Conservation (phyloP, 2,797 vertebrate species). For the Argentina silus region DNA sequence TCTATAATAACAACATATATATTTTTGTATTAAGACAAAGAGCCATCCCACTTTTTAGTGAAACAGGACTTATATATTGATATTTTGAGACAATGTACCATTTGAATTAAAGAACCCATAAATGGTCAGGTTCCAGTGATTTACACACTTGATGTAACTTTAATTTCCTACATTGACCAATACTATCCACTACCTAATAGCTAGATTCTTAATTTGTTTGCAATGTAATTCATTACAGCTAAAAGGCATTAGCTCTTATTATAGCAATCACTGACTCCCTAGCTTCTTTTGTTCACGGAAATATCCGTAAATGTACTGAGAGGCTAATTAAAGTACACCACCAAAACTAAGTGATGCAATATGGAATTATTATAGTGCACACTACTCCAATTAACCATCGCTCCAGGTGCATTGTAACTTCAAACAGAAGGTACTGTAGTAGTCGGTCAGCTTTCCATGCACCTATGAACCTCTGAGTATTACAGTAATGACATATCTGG, state of each 20-base stretch:
- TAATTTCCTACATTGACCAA: too few species aligned
- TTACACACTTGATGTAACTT: too few species aligned
- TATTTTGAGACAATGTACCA: neutral
- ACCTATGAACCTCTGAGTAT: slow-evolving; percentile 44
- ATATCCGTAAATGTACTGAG: neutral
- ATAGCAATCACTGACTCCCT: neutral
- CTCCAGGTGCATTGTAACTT: slow-evolving; percentile 37
- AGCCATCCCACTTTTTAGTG: neutral
- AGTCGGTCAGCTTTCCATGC: slow-evolving; percentile 42
- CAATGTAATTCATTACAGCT: neutral
- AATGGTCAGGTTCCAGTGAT: neutral
- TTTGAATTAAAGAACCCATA: neutral
- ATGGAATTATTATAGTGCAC: neutral
- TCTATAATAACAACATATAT: too few species aligned
- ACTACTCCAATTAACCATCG: slow-evolving; percentile 17
- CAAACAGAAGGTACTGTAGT: slow-evolving; percentile 27
- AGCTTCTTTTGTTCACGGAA: neutral
- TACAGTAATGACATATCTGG: slow-evolving; percentile 47
- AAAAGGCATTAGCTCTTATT: neutral
- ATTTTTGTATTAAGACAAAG: too few species aligned
- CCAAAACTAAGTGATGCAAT: neutral
- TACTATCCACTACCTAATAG: too few species aligned
- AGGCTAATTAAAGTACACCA: neutral
- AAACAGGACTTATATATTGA: neutral
- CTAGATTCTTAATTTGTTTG: neutral